These are phyloP conservation scores for Microcaecilia unicolor DNA, from an alignment of 2,797 vertebrate genomes.

Conservation along the genomic window DNA sequence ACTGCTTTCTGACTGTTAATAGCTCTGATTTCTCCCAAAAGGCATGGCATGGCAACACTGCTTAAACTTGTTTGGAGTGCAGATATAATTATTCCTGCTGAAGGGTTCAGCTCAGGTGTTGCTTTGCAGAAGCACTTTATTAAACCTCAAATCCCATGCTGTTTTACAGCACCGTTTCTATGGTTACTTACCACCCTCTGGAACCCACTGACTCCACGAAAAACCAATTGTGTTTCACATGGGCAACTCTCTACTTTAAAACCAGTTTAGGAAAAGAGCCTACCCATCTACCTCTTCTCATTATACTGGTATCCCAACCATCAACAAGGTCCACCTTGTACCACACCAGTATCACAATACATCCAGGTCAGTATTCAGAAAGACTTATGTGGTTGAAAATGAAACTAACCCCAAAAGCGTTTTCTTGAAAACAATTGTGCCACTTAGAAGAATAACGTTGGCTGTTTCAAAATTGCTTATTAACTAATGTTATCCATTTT, in stretches of 20 bases:
- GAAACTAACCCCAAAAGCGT: too few relatives aligned
- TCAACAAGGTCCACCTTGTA: too few relatives aligned
- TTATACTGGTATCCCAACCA: too few relatives aligned
- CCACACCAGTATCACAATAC: too few relatives aligned
- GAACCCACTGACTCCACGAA: constrained; percentile 22
- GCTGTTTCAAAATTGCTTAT: too few relatives aligned
- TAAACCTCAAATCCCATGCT: constrained; percentile 23
- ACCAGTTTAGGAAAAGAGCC: too few relatives aligned
- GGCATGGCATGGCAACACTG: background rate
- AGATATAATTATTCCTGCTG: constrained; percentile 9
- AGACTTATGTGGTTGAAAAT: too few relatives aligned
- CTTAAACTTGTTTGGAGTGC: background rate
- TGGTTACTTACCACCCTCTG: constrained; percentile 34
- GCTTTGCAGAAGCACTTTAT: constrained; percentile 1
- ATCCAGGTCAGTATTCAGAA: too few relatives aligned
- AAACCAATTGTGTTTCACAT: constrained; percentile 17
- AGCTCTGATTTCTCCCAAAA: constrained; percentile 5
- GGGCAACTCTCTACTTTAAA: background rate
- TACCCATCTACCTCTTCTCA: too few relatives aligned
- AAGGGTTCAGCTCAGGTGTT: constrained; percentile 19
- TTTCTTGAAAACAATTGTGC: too few relatives aligned
- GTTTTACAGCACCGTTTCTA: constrained; percentile 31
- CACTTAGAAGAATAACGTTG: too few relatives aligned
- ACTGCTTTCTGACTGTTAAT: background rate
- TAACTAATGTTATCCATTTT: too few relatives aligned